Conservation (phyloP, 2,797 vertebrate species). For the Acanthiza pusilla region DNA sequence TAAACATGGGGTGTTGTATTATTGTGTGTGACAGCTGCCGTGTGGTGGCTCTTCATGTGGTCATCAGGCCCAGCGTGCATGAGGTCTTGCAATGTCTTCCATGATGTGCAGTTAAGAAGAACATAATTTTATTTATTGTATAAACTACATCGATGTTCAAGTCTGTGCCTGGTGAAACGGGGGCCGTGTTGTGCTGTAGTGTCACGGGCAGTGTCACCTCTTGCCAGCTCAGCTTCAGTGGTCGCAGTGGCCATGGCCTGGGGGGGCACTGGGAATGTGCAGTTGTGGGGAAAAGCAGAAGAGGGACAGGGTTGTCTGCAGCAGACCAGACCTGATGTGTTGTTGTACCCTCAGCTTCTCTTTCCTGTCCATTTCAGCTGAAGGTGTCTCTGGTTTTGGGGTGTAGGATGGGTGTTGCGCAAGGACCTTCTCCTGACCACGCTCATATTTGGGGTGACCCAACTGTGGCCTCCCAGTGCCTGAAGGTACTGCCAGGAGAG, state of each 20-base stretch:
- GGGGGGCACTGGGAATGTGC: neutral
- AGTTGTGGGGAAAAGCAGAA: rapidly evolving
- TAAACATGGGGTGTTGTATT: neutral
- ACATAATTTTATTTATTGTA: neutral
- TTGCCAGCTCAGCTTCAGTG: rapidly evolving
- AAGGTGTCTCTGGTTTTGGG: neutral
- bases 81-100: neutral
- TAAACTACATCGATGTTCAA: too few species aligned
- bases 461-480: too few species aligned
- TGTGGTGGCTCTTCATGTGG: rapidly evolving
- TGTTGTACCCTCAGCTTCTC: neutral
- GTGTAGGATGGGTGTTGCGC: neutral
- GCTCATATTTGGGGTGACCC: too few species aligned
- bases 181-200: rapidly evolving
- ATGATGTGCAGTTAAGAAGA: rapidly evolving
- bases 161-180: neutral
- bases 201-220: neutral
- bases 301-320: neutral
- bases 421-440: neutral
- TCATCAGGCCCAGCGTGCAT: rapidly evolving
- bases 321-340: neutral
- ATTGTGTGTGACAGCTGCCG: neutral
- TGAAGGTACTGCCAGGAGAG: too few species aligned
- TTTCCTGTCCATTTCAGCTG: neutral
- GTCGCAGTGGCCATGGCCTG: rapidly evolving